Base-by-base conservation (phyloP, 2,797 vertebrate species). In the Psittacula derbiana region DNA sequence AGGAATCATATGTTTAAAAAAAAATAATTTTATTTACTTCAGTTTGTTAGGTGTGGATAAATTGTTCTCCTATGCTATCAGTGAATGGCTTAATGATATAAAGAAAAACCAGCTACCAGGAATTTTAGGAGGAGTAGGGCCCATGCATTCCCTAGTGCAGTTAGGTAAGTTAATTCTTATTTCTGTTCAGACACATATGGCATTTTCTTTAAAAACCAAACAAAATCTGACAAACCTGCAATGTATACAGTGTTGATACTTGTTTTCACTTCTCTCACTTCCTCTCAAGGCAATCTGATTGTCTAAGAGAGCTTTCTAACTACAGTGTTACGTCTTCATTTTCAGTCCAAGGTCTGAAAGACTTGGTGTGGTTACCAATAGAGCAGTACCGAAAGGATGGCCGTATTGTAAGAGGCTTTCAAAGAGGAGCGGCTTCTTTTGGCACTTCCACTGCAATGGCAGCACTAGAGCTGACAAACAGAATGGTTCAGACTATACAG, bases 401-500 rank as follows among this genome's bases (percentile, higher is more conserved):
- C 9, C 98, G 99, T 27, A 99, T 99, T 31, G 99, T 99, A 50
- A 98, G 99, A 23, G 99, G 99, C 4, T 99, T 99, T 92, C 99
- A 99, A 86, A 98, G 98, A 27, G 99, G 99, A 24, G 99, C 99
- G 0, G 99, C 99, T 67, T 99, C 99, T 55, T 99, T 99, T 71
- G 99, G 99, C 23, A 99, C 99, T 14, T 99, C 99, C 31, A 99
- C 99, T 15, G 99, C 99, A 3, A 99, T 99, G 99, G 99, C 99
- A 67, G 99, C 99, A 2, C 97, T 99, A 61, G 99, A 99, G 90
- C 99, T 99, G 64, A 99, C 99, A 41, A 99, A 99, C 97, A 98
- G 99, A 91, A 99, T 99, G 98, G 99, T 99, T 93, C 99, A 99
- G 62, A 99, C 99, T 50, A 99, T 99, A 94, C 99, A 99, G 99